phyloP scores from a whole-genome alignment of 2,113 vertebrate genomes.

The Microtus richardsoni region DNA sequence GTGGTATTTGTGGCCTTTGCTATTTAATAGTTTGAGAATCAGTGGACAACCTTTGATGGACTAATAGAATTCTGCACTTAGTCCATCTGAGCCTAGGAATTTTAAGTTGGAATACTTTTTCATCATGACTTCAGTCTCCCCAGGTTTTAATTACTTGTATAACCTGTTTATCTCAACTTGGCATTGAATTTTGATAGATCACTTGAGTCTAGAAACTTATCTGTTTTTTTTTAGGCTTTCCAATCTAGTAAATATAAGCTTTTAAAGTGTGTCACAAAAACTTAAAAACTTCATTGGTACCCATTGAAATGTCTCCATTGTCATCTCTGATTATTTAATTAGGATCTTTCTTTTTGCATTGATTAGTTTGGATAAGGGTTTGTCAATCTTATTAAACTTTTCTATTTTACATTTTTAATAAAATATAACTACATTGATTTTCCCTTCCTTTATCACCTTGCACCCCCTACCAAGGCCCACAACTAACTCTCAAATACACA shows the following conservation, averaged over 20 bases:
- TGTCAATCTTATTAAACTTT: neutral
- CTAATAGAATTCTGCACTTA: neutral
- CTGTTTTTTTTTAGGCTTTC: neutral
- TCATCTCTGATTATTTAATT: neutral
- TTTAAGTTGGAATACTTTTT: neutral
- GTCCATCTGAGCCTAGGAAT: too few species aligned
- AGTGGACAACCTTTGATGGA: neutral
- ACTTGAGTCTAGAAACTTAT: neutral
- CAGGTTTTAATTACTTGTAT: neutral
- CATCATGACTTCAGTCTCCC: neutral
- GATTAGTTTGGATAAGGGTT: neutral
- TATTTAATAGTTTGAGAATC: neutral
- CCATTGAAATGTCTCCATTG: neutral
- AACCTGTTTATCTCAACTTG: neutral
- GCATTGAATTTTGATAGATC: neutral
- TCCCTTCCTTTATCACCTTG: neutral
- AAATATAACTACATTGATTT: neutral
- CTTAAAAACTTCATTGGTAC: neutral
- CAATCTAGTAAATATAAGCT: neutral
- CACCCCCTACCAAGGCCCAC: neutral
- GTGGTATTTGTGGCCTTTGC: too few species aligned
- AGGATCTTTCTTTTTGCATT: neutral
- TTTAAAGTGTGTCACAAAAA: neutral
- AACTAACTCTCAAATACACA: neutral
- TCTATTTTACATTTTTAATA: neutral